Base-by-base conservation (phyloP, 2,888 invertebrate species). In the Prionchulus punctatus region DNA sequence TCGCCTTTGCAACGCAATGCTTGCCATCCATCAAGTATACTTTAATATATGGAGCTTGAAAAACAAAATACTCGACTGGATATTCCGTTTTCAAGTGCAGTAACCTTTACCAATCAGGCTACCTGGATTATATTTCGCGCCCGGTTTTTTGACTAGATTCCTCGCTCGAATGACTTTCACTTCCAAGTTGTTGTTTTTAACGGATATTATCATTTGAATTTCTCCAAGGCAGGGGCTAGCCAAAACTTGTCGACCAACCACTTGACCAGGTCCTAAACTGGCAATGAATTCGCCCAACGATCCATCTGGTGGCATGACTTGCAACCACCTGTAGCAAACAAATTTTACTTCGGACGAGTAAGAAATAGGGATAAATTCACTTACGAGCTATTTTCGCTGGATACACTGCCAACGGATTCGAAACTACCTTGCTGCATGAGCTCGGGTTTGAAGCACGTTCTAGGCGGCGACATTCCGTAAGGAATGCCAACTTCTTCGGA, bases 1-100 rank as follows among this genome's bases (percentile, higher is more conserved):
- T 98, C 67, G 90, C 88, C 77, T 99, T 99, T 64, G 92, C 91
- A 68, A 94, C 82, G 75, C 94, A 96, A 65, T 86, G 85, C 75
- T 96, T 96, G 55, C 94, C 96, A 72, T 86, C 91, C 66, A 96
- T 91, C 65, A 98, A 78, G 76, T 99, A 98, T 54, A 98, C 91
- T 78, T 99, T 99, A 21, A 96, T 92, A 75, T 96, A 99, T 45
- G 96, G 91, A 66, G 96, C 96, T 79, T 36, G 36, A 36, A 36
- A 12, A 36, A 7, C 7, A 36, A 36, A 36, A 7, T 36, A 36
- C 36, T 36, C n/a, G n/a, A n/a, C n/a, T n/a, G n/a, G n/a, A n/a
- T n/a, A n/a, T n/a, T n/a, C n/a, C n/a, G n/a, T n/a, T n/a, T n/a
- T n/a, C n/a, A n/a, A n/a, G n/a, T n/a, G n/a, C n/a, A n/a, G n/a